Evolutionary conservation across 2,113 vertebrate genomes (phyloP), one percentile per base, ranked within the genome.

Genomic region (Antigone vipio): DNA sequence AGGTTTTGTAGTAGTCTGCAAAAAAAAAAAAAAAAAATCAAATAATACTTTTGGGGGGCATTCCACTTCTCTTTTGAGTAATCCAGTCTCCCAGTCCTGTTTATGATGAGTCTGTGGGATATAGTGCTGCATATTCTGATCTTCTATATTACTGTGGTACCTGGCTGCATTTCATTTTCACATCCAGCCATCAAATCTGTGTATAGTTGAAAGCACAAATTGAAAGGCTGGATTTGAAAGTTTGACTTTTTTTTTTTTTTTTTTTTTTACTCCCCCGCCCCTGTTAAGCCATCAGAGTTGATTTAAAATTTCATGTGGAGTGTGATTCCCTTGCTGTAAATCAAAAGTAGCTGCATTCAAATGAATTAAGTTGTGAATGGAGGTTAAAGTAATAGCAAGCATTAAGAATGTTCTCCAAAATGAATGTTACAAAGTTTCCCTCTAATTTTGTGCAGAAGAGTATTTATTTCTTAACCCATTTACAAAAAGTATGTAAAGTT

Each of bases 381-480:
- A 49, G 15, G 40, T 87, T 74, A 76, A 63, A 63, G 50, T 63
- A 84, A 50, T 23, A 78, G 35, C 40, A 81, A 92, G 27, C 19
- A 15, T 76, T 68, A 67, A 85, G 58, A 83, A 53, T 88, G 32
- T 76, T 68, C 58, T 84, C 52, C 53, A 38, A 88, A 63, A 11
- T 56, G 2, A 71, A 12, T 86, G 26, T 91, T 93, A 24, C 8
- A 85, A 44, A 83, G 35, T 88, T 18, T n/a, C 30, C 64, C n/a
- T 90, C 63, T 91, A 56, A 86, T 84, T 95, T 97, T 94, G 40
- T 73, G 26, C 47, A 92, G 77, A 67, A 47, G 8, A 87, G 13
- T 38, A 62, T 52, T 85, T 94, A 64, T 32, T 75, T 83, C 59
- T 72, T 71, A 80, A 84, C 17, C 12, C 11, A 42, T 75, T 80